Base-by-base conservation (phyloP, 1,140 invertebrate species). In the Camponotus pennsylvanicus region DNA sequence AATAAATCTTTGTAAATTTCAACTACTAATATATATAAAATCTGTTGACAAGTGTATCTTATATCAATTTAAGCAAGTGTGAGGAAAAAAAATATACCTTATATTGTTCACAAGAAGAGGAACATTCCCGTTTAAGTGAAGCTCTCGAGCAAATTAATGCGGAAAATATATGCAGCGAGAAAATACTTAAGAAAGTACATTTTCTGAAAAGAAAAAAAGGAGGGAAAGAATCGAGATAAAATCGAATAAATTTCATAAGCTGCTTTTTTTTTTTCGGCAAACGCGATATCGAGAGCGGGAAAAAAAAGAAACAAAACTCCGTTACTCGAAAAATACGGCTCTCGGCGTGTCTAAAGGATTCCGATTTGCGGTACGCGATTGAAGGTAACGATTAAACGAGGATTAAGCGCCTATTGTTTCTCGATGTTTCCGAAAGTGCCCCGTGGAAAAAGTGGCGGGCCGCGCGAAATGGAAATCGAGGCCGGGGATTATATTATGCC, bases 401-500 rank as follows among this genome's bases (percentile, higher is more conserved):
- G 49, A 73, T 73, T 42, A 73, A 69, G 49, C 8, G 11, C n/a
- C 40, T 27, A 82, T 82, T 34, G 67, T 73, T 61, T 37, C 32
- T 37, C 67, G 40, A 42, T 82, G 67, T 75, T 75, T 57, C 40
- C n/a, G 21, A 70, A 83, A 73, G 69, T n/a, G 52, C 4, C 18
- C 13, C 11, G 49, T 6, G 40, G 4, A 49, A 27, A 75, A 83
- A 75, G 49, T 73, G 69, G 32, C 45, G 69, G 32, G 34, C 13
- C 32, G 55, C 32, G 27, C 52, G n/a, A 83, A 63, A 73, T 61
- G 69, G 55, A 61, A 83, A 83, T 83, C 57, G 79, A 61, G 9
- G 40, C 45, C 15, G 67, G 69, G 79, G 55, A 75, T 83, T 75
- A 75, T 61, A 83, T 83, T 83, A 83, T 75, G 69, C 69, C 34